Conservation (phyloP, 2,113 vertebrate genomes). For the Odobenus rosmarus region DNA sequence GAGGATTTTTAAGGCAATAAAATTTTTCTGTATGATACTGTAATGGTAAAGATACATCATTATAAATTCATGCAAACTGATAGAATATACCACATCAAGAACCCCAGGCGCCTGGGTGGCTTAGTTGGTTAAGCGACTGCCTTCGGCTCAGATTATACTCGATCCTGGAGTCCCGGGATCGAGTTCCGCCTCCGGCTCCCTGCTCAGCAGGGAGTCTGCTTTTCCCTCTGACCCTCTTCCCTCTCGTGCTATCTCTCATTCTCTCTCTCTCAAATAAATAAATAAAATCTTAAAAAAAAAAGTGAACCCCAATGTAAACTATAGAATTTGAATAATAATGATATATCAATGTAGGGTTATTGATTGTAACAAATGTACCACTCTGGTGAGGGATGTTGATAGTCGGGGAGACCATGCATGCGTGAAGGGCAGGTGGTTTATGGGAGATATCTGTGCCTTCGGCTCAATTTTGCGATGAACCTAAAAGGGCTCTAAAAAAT, state of each 20-base stretch:
- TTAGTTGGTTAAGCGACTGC: no score
- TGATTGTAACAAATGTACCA: neutral
- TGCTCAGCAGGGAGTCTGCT: no score
- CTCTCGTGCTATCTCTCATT: no score
- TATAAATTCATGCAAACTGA: neutral
- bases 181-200: no score
- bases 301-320: neutral
- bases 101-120: neutral
- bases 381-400: neutral
- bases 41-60: neutral
- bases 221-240: no score
- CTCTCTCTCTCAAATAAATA: no score
- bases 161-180: no score
- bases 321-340: neutral
- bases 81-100: neutral
- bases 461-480: neutral
- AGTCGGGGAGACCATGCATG: no score
- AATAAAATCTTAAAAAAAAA: neutral
- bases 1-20: neutral
- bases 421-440: neutral
- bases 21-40: neutral
- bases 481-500: neutral
- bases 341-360: neutral
- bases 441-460: neutral
- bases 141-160: no score